Conservation (phyloP, 2,797 vertebrate genomes). For the Periophthalmus magnuspinnatus region DNA sequence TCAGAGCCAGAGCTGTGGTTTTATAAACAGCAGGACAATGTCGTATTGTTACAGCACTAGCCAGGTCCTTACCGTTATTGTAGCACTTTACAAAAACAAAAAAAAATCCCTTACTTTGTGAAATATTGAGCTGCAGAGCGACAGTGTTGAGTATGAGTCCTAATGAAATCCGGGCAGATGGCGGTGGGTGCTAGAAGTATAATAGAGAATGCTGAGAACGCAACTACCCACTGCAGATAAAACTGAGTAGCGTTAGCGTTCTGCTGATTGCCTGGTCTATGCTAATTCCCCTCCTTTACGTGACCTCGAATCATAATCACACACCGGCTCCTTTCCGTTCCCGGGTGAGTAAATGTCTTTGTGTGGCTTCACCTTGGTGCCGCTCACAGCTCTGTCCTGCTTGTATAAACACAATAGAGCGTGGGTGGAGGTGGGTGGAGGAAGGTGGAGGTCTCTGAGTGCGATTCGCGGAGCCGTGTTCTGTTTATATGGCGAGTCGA, state of each 20-base stretch:
- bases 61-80: background rate
- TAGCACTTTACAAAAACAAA: constrained; percentile 9
- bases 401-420: constrained; percentile 14
- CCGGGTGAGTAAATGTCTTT: constrained; percentile 31
- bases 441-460: too few relatives aligned
- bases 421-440: too few relatives aligned
- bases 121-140: constrained; percentile 28
- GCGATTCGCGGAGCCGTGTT: too few relatives aligned
- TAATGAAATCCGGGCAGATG: constrained; percentile 31
- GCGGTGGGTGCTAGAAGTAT: constrained; percentile 1
- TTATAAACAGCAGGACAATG: too few relatives aligned
- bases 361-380: constrained; percentile 8
- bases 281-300: constrained; percentile 31
- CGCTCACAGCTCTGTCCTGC: constrained; percentile 12
- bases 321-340: constrained; percentile 27
- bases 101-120: constrained; percentile 11
- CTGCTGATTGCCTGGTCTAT: constrained; percentile 39
- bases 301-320: constrained; percentile 46
- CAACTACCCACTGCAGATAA: constrained; percentile 5
- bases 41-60: too few relatives aligned
- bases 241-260: constrained; percentile 28
- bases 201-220: constrained; percentile 21
- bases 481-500: too few relatives aligned
- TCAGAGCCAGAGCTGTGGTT: too few relatives aligned
- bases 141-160: constrained; percentile 5